Evolutionary conservation across 2,113 vertebrate genomes (phyloP).

Genomic region (Lathamus discolor): DNA sequence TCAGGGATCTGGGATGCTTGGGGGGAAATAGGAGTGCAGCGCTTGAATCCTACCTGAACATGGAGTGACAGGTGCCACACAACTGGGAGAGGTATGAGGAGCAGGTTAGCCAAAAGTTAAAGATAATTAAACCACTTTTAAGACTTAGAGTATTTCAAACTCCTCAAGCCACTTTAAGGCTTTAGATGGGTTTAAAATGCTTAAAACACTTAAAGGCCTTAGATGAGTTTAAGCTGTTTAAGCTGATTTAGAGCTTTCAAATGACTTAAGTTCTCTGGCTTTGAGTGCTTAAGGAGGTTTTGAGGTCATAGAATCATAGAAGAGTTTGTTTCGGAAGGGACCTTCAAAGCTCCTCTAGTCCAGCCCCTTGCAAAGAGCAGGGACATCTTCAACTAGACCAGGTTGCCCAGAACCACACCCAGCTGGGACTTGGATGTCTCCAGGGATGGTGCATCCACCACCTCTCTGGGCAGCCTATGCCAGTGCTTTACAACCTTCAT

Average conservation of each 20-base stretch:
- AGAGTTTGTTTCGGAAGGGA: neutral
- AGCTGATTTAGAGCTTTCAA: conserved; percentile 57
- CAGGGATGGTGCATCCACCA: neutral
- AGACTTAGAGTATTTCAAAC: conserved; percentile 17
- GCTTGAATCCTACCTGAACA: neutral
- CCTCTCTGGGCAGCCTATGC: neutral
- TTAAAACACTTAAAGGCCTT: conserved; percentile 58
- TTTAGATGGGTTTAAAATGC: conserved; percentile 62
- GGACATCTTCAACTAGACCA: neutral
- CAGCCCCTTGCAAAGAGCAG: neutral
- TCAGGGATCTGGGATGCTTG: neutral
- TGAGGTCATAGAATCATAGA: neutral
- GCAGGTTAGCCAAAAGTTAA: neutral
- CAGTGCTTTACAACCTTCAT: neutral
- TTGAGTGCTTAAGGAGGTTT: conserved; percentile 11
- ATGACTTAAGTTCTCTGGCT: conserved; percentile 40
- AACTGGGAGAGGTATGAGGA: neutral
- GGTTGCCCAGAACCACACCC: neutral
- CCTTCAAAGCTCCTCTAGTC: neutral
- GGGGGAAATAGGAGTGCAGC: neutral
- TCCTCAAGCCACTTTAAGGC: conserved; percentile 47
- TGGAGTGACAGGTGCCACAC: neutral
- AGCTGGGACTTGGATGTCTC: neutral
- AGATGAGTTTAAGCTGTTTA: conserved; percentile 47
- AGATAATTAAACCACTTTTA: conserved; percentile 28